Evolutionary conservation across 2,888 invertebrate genomes (phyloP).

Genomic region (Corbicula japonica): DNA sequence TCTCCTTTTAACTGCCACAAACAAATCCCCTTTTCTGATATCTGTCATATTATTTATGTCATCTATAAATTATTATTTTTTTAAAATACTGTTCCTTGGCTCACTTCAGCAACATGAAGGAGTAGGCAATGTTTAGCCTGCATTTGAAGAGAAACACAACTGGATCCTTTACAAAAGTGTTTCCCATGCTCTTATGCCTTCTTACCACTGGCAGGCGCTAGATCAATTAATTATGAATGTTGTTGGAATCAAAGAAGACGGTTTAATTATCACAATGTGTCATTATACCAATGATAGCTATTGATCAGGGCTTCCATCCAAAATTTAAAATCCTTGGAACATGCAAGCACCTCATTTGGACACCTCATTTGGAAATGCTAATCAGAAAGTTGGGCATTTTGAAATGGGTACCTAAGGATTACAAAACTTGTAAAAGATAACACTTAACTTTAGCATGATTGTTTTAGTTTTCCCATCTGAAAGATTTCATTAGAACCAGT

Average conservation of each 20-base stretch:
- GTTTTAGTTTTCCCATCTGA: slow-evolving; percentile 18
- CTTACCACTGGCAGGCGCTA: too few species aligned
- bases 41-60: too few species aligned
- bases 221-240: slow-evolving; percentile 57
- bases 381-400: not conserved
- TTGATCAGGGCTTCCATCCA: slow-evolving; percentile 4
- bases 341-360: not conserved
- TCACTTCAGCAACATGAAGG: too few species aligned
- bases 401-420: slow-evolving; percentile 16
- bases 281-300: slow-evolving; percentile 6
- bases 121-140: too few species aligned
- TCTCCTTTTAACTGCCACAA: too few species aligned
- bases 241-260: slow-evolving; percentile 37
- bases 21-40: too few species aligned
- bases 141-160: too few species aligned
- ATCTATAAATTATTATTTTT: too few species aligned
- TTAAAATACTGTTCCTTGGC: too few species aligned
- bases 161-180: too few species aligned
- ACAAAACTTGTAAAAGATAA: slow-evolving; percentile 5
- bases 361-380: slow-evolving; percentile 4
- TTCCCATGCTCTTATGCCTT: slow-evolving; percentile 56
- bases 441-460: not conserved
- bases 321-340: too few species aligned
- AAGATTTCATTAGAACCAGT: slow-evolving; percentile 41
- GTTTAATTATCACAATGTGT: slow-evolving; percentile 42